Base-by-base conservation (phyloP, 2,797 vertebrate species). In the Karalla daura region DNA sequence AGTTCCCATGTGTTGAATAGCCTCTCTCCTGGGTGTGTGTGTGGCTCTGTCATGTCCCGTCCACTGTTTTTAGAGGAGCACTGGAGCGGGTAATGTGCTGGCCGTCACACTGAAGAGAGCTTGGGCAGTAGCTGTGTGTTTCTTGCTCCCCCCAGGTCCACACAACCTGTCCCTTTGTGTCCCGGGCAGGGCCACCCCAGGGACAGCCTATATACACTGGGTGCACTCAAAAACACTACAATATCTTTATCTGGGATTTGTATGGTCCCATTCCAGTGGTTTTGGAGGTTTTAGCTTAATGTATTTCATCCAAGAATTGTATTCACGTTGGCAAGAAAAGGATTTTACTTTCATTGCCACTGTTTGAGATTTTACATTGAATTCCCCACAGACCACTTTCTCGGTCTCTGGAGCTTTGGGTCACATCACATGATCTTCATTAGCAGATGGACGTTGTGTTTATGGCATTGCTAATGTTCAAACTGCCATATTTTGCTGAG, bases 121-220 rank as follows among this genome's bases (percentile, higher is more conserved):
- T 72, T 5, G 12, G 72, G 76, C 81, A 65, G 59, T 75, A 83
- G 66, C 83, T 74, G 70, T 78, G 70, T 60, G 73, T 78, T 68
- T 84, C 70, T 61, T 52, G 76, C 68, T 80, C 69, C 65, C 72
- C 59, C 60, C 32, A 60, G 74, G 85, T 83, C 71, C 70, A 78
- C 65, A 80, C 83, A 89, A 88, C 85, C 86, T 88, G 85, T 85
- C 82, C 66, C 66, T 87, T 83, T 84, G 64, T 84, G 72, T 77
- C 60, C 59, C 45, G 47, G 50, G 61, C 47, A 68, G 61, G 78
- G 77, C 74, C 66, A 59, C 66, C 82, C 30, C 50, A 43, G 78
- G 46, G 50, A 51, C 41, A 13, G 43, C 50, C 44, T 3, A 21
- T 41, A 32, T 47, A 47, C 43, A 74, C 21, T 65, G 61, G 65